phyloP scores from a whole-genome alignment of 2,888 invertebrate genomes.

The Heliconius cydno region DNA sequence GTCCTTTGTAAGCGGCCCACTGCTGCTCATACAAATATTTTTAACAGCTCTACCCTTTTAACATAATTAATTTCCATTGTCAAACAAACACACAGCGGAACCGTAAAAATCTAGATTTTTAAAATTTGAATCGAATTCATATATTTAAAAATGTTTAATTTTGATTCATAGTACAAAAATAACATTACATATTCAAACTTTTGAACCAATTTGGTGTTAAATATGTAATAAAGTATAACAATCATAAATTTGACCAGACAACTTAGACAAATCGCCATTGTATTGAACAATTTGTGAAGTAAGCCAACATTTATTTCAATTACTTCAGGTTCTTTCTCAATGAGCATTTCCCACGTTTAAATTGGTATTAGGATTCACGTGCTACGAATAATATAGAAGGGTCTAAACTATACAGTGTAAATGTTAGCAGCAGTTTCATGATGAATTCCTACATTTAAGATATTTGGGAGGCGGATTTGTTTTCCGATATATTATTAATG shows the following conservation, averaged over 20 bases:
- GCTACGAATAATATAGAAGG: constrained; percentile 57
- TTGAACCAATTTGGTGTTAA: constrained; percentile 14
- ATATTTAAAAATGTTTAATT: not conserved
- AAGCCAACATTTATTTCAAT: constrained; percentile 82
- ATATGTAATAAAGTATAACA: constrained; percentile 50
- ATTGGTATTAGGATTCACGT: constrained; percentile 62
- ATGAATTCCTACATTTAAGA: constrained; percentile 46
- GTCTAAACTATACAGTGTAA: not conserved
- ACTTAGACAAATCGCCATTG: constrained; percentile 81
- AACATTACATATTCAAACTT: not conserved
- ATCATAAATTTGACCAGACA: constrained; percentile 67
- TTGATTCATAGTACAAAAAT: not conserved
- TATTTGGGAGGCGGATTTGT: constrained; percentile 35
- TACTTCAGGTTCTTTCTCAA: constrained; percentile 75
- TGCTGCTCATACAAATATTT: constrained; percentile 45
- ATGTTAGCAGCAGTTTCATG: constrained; percentile 11
- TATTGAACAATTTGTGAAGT: constrained; percentile 82
- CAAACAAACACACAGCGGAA: not conserved
- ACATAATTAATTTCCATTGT: constrained; percentile 24
- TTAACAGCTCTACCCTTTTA: constrained; percentile 25
- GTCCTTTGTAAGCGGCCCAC: constrained; percentile 34
- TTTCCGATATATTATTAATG: constrained; percentile 34
- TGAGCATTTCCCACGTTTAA: constrained; percentile 59
- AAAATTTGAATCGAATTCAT: not conserved
- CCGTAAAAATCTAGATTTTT: not conserved